phyloP scores from a whole-genome alignment of 1,140 invertebrate species.

The Drosophila pectinifera region DNA sequence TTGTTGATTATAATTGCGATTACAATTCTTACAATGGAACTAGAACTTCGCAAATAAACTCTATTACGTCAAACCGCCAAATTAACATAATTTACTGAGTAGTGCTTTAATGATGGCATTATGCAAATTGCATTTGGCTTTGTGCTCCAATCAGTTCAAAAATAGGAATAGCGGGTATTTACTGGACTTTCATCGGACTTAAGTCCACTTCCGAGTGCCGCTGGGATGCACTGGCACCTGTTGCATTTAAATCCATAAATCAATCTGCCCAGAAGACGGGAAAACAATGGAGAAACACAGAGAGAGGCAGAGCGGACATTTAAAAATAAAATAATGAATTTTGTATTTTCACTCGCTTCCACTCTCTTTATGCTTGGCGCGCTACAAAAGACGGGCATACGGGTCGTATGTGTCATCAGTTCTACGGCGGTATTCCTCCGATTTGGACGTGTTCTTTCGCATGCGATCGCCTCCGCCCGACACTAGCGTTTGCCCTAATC shows the following conservation, averaged over 20 bases:
- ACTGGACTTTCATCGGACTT: conserved; percentile 10
- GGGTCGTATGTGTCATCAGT: conserved; percentile 59
- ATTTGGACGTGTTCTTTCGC: conserved; percentile 40
- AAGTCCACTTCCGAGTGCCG: conserved; percentile 13
- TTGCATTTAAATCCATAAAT: conserved; percentile 73
- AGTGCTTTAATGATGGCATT: conserved; percentile 22
- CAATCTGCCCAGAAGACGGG: conserved; percentile 43
- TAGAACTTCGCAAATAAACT: neutral
- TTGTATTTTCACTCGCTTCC: conserved; percentile 39
- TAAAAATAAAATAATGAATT: conserved; percentile 70
- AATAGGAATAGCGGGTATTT: conserved; percentile 28
- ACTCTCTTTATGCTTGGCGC: conserved; percentile 50
- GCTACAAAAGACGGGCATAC: conserved; percentile 64
- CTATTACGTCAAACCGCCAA: conserved; percentile 8
- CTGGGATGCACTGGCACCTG: conserved; percentile 53
- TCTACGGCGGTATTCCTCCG: conserved; percentile 61
- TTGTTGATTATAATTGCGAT: neutral
- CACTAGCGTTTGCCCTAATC: conserved; percentile 5
- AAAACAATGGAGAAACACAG: conserved; percentile 43
- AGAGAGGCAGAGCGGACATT: conserved; percentile 43
- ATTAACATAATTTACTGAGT: conserved; percentile 47
- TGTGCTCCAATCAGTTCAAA: conserved; percentile 36
- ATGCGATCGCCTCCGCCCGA: conserved; percentile 51
- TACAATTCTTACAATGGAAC: neutral
- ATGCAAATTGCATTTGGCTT: conserved; percentile 56